phyloP scores from a whole-genome alignment of 2,888 invertebrate species.

The Galeruca laticollis region DNA sequence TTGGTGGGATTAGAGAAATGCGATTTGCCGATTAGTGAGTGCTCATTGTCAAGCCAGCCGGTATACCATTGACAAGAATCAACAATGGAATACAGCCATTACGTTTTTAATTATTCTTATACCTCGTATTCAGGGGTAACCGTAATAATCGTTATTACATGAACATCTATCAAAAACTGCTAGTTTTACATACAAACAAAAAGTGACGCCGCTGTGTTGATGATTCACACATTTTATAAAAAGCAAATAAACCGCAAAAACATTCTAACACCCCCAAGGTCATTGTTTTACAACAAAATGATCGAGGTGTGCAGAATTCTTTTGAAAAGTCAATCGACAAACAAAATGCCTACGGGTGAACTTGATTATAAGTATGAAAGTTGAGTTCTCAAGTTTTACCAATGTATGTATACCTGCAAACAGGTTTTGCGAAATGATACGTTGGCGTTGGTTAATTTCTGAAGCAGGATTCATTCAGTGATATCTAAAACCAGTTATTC shows the following conservation, averaged over 20 bases:
- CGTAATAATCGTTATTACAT: no score
- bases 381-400: slow-evolving; percentile 19
- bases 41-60: no score
- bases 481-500: slow-evolving; percentile 1
- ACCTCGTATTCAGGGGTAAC: no score
- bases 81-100: no score
- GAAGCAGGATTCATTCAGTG: background rate
- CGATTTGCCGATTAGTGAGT: no score
- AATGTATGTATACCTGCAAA: slow-evolving; percentile 39
- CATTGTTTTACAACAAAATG: background rate
- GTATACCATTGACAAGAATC: no score
- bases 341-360: slow-evolving; percentile 44
- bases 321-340: slow-evolving; percentile 5
- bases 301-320: background rate
- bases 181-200: no score
- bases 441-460: background rate
- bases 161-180: no score
- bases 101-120: no score
- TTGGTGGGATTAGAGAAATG: no score
- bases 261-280: background rate
- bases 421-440: slow-evolving; percentile 40
- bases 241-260: background rate
- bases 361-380: slow-evolving; percentile 33
- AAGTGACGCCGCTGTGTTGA: no score
- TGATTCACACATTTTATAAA: background rate